Evolutionary conservation across 2,113 vertebrate species (phyloP), one percentile per base, ranked within the genome.

Genomic region (Coryphaenoides rupestris): DNA sequence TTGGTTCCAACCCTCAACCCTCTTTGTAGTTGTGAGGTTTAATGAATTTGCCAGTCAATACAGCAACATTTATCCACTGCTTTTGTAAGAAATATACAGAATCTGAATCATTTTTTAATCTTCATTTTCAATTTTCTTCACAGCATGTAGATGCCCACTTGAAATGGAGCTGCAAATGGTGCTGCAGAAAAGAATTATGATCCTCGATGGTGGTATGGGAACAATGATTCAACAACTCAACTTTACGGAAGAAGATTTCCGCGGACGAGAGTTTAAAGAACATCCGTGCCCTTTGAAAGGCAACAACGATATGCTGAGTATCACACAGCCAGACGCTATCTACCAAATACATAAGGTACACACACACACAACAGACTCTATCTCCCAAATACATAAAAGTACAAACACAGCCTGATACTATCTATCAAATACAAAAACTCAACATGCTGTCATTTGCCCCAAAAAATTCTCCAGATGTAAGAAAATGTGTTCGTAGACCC

Each of bases 201-300:
- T 99, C 73, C 88, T 99, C 53, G 97, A 99, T 24, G 97, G 97
- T 4, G 97, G 93, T 1, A 98, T 99, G 96, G 97, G 97, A 4
- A 99, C 97, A n/a, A 96, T 98, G 96, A 94, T 99, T 75, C 97
- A 99, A 75, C 91, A 87, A 46, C 79, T 80, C 5, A 83, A 66
- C 0, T 82, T 99, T 0, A 82, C 83, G 54, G 97, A 99, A 61
- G 90, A 93, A 0, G 84, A 92, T 72, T 99, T 97, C 83, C 89
- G 91, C 65, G 95, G 94, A 4, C 80, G 88, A 0, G 95, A 96
- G 70, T 95, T 99, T 63, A 90, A 87, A 82, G 91, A 92, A 17
- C 97, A 99, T n/a, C 54, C 66, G 15, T 90, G 78, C 58, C 76
- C 88, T 2, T 83, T 98, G 80, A 94, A 94, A 78, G 97, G 97